phyloP scores from a whole-genome alignment of 2,888 invertebrate genomes.

The Conistra vaccinii region DNA sequence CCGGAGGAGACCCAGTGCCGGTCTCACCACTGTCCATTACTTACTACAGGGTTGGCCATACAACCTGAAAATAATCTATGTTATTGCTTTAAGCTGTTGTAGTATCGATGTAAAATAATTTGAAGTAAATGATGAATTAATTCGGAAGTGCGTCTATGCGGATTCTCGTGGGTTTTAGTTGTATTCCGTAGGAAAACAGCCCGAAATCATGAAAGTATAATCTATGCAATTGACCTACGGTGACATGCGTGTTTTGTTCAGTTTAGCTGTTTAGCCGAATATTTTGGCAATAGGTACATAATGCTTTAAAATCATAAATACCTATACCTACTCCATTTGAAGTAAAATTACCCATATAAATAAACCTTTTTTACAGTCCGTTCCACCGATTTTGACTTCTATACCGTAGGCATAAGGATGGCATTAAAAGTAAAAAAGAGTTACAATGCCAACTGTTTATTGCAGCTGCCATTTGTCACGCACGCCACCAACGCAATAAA shows the following conservation, averaged over 20 bases:
- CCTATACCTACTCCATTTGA: too few relatives aligned
- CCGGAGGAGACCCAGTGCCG: slow-evolving; percentile 62
- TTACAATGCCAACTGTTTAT: too few relatives aligned
- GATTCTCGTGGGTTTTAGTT: slow-evolving; percentile 5
- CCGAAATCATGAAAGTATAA: background rate
- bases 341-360: too few relatives aligned
- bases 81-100: slow-evolving; percentile 50
- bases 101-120: slow-evolving; percentile 41
- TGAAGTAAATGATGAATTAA: slow-evolving; percentile 34
- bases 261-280: background rate
- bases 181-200: background rate
- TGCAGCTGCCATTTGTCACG: too few relatives aligned
- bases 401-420: too few relatives aligned
- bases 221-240: background rate
- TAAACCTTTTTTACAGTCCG: too few relatives aligned
- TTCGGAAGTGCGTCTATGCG: slow-evolving; percentile 23
- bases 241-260: background rate
- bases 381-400: too few relatives aligned
- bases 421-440: too few relatives aligned
- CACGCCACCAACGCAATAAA: too few relatives aligned
- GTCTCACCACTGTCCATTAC: slow-evolving; percentile 61
- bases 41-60: slow-evolving; percentile 54
- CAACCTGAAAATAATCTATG: slow-evolving; percentile 55
- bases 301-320: background rate
- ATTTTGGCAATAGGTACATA: too few relatives aligned